Percentiles rank a stretch among this genome's conserved stretches.
phyloP scores from a whole-genome alignment of 2,888 invertebrate genomes.

The Rhyacophila evoluta region DNA sequence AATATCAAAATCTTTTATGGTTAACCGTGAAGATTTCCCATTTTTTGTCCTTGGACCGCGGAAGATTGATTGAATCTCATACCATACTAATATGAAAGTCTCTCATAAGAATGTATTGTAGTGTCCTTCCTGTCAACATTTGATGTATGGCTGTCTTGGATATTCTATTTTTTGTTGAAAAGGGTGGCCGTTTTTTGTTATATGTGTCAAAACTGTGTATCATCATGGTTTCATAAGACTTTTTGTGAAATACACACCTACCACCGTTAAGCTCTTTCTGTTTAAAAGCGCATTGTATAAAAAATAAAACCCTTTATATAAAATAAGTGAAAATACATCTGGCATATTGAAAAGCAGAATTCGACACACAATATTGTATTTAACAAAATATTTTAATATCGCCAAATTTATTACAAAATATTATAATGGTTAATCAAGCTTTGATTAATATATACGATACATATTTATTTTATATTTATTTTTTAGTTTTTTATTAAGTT shows the following conservation, averaged over 20 bases:
- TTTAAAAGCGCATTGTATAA: not conserved
- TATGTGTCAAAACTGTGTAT: constrained; percentile 18
- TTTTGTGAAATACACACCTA: not conserved
- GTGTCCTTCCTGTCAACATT: constrained; percentile 22
- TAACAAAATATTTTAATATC: too few species aligned
- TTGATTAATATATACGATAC: too few species aligned
- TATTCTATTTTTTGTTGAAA: constrained; percentile 14
- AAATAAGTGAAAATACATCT: not conserved
- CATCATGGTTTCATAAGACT: constrained; percentile 19
- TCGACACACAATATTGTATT: too few species aligned
- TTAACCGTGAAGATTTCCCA: constrained; percentile 9
- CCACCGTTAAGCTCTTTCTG: not conserved
- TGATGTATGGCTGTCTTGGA: constrained; percentile 16
- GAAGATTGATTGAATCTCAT: constrained; percentile 4
- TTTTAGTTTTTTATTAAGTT: too few species aligned
- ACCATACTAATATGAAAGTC: not conserved
- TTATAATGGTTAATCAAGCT: too few species aligned
- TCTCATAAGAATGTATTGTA: constrained; percentile 17
- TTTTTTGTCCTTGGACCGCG: not conserved
- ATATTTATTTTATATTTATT: too few species aligned
- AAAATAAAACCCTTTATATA: not conserved
- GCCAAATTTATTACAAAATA: too few species aligned
- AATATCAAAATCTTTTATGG: not conserved
- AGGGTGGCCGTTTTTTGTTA: constrained; percentile 5
- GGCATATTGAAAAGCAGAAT: too few species aligned